A percentile compares a stretch with the other conserved stretches of the same genome.
Conservation (phyloP, 2,113 vertebrate genomes). For the Fulica atra region DNA sequence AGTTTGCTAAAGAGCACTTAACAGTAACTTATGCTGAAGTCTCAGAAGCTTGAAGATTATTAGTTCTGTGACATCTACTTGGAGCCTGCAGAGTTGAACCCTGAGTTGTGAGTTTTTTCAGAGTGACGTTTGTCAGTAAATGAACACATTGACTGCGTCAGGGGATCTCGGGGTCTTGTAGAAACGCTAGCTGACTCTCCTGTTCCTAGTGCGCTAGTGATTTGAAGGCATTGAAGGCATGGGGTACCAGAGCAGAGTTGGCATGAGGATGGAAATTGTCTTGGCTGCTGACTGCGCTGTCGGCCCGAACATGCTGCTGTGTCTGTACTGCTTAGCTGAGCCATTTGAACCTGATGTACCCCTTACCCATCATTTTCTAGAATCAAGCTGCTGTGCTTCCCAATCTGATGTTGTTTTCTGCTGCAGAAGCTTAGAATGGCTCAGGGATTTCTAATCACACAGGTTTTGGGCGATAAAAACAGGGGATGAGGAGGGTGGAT, state of each 20-base stretch:
- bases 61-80: not conserved
- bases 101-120: not conserved
- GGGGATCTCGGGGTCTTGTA: not conserved
- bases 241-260: not conserved
- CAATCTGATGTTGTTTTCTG: not conserved
- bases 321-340: not conserved
- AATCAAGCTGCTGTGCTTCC: rapidly evolving
- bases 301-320: rapidly evolving
- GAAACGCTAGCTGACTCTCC: not conserved
- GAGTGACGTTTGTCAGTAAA: not conserved
- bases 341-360: not conserved
- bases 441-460: not conserved
- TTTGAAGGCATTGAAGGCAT: not conserved
- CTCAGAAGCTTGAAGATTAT: not conserved
- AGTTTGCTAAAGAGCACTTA: not conserved
- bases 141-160: not conserved
- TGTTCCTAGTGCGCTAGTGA: not conserved
- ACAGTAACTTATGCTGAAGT: not conserved
- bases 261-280: not conserved
- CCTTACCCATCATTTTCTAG: not conserved
- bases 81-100: not conserved
- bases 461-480: not conserved
- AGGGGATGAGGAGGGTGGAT: not conserved
- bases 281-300: not conserved
- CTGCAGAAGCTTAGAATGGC: not conserved